Conservation (phyloP, 2,113 vertebrate genomes). For the Erythrolamprus reginae region DNA sequence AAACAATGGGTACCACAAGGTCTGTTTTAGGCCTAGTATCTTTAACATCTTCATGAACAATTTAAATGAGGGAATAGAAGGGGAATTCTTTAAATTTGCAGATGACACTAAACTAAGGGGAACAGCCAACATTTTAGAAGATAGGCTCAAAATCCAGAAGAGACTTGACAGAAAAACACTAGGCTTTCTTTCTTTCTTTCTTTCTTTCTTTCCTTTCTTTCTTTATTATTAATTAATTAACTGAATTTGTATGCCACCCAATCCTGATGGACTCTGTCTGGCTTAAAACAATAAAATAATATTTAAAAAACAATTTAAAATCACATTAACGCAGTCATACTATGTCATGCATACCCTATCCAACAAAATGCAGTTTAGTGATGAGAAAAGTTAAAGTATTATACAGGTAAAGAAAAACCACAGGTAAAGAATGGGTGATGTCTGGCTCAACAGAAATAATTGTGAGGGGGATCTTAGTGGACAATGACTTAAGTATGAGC, state of each 20-base stretch:
- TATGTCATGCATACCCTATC: too few species aligned
- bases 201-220: too few species aligned
- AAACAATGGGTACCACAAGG: too few species aligned
- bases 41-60: neutral
- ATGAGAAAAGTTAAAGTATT: neutral
- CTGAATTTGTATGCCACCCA: too few species aligned
- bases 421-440: neutral
- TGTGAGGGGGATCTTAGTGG: neutral
- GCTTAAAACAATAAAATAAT: too few species aligned
- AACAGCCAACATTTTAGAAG: neutral
- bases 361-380: too few species aligned
- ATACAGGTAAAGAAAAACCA: neutral
- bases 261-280: too few species aligned
- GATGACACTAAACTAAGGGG: neutral
- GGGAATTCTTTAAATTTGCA: neutral
- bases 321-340: too few species aligned
- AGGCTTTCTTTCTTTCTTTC: too few species aligned
- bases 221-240: too few species aligned
- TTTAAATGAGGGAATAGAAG: neutral
- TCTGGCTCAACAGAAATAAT: neutral
- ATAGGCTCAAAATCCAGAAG: neutral
- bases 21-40: neutral
- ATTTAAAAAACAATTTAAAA: too few species aligned
- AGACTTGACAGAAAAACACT: neutral
- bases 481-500: neutral